Evolutionary conservation across 1,140 invertebrate genomes (phyloP).

Genomic region (Ostrea denselamellosa): DNA sequence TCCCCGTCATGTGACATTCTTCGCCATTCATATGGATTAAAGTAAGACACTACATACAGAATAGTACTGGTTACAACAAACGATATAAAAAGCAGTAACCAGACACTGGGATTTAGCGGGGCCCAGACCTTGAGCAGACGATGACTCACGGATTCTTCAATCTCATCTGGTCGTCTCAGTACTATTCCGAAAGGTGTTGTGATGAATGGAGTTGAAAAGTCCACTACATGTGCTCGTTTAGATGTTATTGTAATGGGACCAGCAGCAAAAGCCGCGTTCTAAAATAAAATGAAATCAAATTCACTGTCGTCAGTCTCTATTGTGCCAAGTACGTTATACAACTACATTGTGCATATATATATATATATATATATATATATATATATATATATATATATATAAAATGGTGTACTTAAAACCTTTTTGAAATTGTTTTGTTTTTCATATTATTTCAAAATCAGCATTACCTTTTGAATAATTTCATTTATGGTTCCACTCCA

Average conservation of each 20-base stretch:
- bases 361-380: too few relatives aligned
- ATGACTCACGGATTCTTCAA: constrained; percentile 55
- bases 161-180: constrained; percentile 65
- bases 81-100: constrained; percentile 71
- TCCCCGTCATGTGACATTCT: constrained; percentile 77
- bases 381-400: too few relatives aligned
- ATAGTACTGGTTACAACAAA: constrained; percentile 92
- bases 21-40: constrained; percentile 97
- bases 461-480: constrained; percentile 51
- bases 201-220: constrained; percentile 75
- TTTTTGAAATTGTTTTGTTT: too few relatives aligned
- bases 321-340: too few relatives aligned
- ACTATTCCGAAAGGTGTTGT: constrained; percentile 71
- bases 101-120: constrained; percentile 90
- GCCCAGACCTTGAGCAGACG: constrained; percentile 96
- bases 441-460: too few relatives aligned
- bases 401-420: too few relatives aligned
- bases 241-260: constrained; percentile 73
- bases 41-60: constrained; percentile 88
- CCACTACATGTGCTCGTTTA: constrained; percentile 63
- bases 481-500: constrained; percentile 76
- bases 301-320: too few relatives aligned
- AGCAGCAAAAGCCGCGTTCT: constrained; percentile 73
- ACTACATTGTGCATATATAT: too few relatives aligned
- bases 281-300: constrained; percentile 42